Conservation (phyloP, 2,888 invertebrate genomes). For the Brachyptera putata region DNA sequence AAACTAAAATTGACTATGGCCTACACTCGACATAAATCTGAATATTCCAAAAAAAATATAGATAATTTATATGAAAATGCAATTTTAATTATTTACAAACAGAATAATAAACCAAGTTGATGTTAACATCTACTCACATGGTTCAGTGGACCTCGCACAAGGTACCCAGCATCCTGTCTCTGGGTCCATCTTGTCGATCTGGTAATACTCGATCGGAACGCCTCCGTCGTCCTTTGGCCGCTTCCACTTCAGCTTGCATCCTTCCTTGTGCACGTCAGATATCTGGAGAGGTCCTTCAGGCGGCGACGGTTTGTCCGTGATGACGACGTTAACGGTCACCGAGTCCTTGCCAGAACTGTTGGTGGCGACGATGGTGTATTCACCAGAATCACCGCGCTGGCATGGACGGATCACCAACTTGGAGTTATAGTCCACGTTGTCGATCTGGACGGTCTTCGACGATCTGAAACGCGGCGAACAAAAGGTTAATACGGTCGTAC, state of each 20-base stretch:
- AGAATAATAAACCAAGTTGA: no score
- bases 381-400: conserved; percentile 75
- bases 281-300: conserved; percentile 86
- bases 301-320: conserved; percentile 81
- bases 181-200: conserved; percentile 91
- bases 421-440: conserved; percentile 82
- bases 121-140: conserved; percentile 51
- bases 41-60: no score
- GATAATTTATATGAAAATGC: no score
- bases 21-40: no score
- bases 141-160: conserved; percentile 77
- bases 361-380: conserved; percentile 79
- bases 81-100: no score
- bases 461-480: conserved; percentile 36
- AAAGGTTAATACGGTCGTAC: no score
- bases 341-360: conserved; percentile 85
- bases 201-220: conserved; percentile 90
- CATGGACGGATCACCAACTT: conserved; percentile 80
- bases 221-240: conserved; percentile 93
- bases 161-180: conserved; percentile 87
- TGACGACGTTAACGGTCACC: conserved; percentile 74
- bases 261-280: conserved; percentile 87
- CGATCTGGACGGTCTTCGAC: conserved; percentile 70
- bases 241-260: conserved; percentile 94
- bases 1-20: no score